These are phyloP conservation scores for Carollia perspicillata DNA, from an alignment of 2,113 vertebrate genomes.

Conservation along the genomic window DNA sequence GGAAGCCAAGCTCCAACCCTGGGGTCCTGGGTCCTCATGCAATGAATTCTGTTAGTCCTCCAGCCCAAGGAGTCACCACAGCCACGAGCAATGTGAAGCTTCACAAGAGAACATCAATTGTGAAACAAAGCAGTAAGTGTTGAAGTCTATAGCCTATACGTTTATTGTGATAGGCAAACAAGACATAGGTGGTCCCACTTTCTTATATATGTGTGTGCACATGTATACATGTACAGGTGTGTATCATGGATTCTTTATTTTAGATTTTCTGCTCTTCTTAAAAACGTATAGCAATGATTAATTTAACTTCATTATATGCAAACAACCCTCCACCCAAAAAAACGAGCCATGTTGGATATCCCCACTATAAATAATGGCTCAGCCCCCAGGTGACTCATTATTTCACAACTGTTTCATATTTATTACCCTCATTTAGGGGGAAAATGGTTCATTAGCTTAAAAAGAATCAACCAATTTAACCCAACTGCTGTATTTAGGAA, in stretches of 20 bases:
- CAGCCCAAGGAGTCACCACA: background rate
- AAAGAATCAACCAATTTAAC: background rate
- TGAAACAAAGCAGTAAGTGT: background rate
- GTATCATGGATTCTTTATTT: background rate
- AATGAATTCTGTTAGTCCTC: background rate
- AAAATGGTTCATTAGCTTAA: background rate
- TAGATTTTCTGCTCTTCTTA: background rate
- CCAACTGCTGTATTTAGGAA: background rate
- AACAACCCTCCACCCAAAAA: background rate
- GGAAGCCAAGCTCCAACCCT: background rate
- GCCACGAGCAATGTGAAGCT: background rate
- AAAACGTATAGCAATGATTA: background rate
- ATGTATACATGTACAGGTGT: accelerated
- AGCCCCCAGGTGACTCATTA: background rate
- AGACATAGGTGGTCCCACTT: background rate
- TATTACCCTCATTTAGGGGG: background rate
- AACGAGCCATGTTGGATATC: background rate
- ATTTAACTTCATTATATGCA: background rate
- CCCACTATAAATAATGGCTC: background rate
- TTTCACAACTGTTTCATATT: too few species aligned
- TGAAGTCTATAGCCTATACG: background rate
- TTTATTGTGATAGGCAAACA: background rate
- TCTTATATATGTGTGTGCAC: too few species aligned
- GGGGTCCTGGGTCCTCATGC: background rate
- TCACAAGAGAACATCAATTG: background rate